Evolutionary conservation across 2,113 vertebrate species (phyloP).

Genomic region (Oryzias woworae): DNA sequence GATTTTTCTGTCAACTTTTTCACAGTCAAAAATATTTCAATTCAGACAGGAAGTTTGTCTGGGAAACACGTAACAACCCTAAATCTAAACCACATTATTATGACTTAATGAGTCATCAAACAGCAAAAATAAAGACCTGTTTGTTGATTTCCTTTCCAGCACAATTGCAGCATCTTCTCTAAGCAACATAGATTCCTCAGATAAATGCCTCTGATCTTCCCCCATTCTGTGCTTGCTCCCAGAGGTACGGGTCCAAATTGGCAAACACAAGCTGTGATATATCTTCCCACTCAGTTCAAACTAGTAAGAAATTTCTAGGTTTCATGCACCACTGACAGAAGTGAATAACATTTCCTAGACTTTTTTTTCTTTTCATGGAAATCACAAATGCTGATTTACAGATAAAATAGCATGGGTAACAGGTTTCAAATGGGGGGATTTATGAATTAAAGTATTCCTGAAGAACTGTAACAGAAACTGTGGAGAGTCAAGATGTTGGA

Average conservation of each 20-base stretch:
- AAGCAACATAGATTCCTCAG: constrained; percentile 3
- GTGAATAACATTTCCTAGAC: too few relatives aligned
- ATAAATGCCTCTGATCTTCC: constrained; percentile 28
- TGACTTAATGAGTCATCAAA: constrained; percentile 3
- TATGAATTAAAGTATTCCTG: too few relatives aligned
- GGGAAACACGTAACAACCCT: not conserved
- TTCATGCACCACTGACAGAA: too few relatives aligned
- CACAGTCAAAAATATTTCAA: not conserved
- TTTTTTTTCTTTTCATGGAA: too few relatives aligned
- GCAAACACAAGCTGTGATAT: constrained; percentile 22
- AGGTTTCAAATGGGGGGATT: too few relatives aligned
- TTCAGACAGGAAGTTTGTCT: not conserved
- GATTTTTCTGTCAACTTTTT: too few relatives aligned
- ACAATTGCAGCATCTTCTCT: constrained; percentile 11
- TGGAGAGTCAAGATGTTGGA: constrained; percentile 6
- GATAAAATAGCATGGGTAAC: too few relatives aligned
- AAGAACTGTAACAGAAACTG: too few relatives aligned
- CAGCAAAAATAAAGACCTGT: not conserved
- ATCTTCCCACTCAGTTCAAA: constrained; percentile 45
- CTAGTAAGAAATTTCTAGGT: not conserved
- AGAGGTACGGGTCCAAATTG: constrained; percentile 34
- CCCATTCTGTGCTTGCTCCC: constrained; percentile 33
- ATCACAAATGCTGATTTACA: too few relatives aligned
- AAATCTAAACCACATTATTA: constrained; percentile 3
- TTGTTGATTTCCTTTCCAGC: constrained; percentile 23